Conservation (phyloP, 2,113 vertebrate species). For the Nipponia nippon region DNA sequence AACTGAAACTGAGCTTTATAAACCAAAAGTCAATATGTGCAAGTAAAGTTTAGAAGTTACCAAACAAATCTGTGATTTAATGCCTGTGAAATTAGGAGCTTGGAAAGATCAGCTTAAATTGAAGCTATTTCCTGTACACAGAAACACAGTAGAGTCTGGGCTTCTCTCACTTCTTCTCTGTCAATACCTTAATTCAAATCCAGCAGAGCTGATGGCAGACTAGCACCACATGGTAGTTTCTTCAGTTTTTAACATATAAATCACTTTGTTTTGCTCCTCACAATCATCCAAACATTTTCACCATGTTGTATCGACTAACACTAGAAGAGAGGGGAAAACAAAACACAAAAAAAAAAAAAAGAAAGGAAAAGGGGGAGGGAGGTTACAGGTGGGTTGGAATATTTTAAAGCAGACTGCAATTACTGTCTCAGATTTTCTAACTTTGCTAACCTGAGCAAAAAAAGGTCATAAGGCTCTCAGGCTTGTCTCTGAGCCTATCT, state of each 20-base stretch:
- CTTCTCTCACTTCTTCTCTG: not conserved
- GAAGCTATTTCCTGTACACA: not conserved
- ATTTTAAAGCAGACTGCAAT: not conserved
- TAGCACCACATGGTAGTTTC: not conserved
- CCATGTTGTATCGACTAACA: not conserved
- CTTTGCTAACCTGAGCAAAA: not conserved
- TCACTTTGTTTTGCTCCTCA: not conserved
- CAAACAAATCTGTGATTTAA: not conserved
- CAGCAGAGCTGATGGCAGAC: not conserved
- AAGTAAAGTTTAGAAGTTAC: not conserved
- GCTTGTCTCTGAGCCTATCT: not conserved
- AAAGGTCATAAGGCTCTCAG: not conserved
- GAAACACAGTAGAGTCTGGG: not conserved
- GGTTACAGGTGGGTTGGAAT: not conserved
- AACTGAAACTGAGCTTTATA: not conserved
- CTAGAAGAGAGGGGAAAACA: not conserved
- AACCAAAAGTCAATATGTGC: not conserved
- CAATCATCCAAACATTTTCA: not conserved
- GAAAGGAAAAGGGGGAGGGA: not conserved
- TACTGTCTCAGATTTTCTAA: not conserved
- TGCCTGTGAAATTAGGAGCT: not conserved
- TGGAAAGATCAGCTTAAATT: not conserved
- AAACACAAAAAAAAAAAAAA: not conserved
- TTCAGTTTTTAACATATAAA: not conserved
- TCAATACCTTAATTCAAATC: not conserved